A percentile compares a stretch with the other conserved stretches of the same genome.
Conservation (phyloP, 2,113 vertebrate species). For the Protobothrops flavoviridis region DNA sequence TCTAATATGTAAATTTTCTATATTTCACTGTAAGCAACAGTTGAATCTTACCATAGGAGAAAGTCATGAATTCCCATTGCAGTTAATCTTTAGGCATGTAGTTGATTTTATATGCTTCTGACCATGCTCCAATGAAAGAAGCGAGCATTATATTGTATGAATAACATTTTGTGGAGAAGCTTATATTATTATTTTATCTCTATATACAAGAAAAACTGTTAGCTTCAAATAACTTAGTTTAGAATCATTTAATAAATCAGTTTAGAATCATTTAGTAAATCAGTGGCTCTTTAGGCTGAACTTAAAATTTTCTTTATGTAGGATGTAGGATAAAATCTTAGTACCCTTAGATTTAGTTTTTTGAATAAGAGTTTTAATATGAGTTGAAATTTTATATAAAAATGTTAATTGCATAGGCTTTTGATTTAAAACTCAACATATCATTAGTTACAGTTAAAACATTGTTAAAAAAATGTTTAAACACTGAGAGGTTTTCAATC, state of each 20-base stretch:
- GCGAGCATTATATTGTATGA: background rate
- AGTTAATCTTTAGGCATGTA: background rate
- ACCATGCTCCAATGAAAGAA: background rate
- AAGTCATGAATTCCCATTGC: background rate
- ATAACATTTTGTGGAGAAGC: background rate
- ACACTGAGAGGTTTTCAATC: background rate
- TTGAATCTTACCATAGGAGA: background rate
- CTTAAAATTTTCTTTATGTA: background rate
- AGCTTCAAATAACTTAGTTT: background rate
- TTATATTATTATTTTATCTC: background rate
- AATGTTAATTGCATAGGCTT: background rate
- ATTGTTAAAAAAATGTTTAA: slow-evolving; percentile 13
- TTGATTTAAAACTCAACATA: slow-evolving; percentile 1
- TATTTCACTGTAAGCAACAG: background rate
- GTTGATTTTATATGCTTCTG: background rate
- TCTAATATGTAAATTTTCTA: background rate
- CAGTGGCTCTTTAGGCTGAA: background rate
- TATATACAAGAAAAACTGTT: background rate
- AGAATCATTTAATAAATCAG: background rate
- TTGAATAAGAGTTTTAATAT: background rate
- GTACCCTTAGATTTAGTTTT: background rate
- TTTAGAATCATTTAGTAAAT: slow-evolving; percentile 1
- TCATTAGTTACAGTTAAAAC: background rate
- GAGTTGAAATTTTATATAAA: background rate
- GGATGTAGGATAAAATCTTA: background rate